phyloP scores from a whole-genome alignment of 2,113 vertebrate species.

The Typhlomys cinereus region DNA sequence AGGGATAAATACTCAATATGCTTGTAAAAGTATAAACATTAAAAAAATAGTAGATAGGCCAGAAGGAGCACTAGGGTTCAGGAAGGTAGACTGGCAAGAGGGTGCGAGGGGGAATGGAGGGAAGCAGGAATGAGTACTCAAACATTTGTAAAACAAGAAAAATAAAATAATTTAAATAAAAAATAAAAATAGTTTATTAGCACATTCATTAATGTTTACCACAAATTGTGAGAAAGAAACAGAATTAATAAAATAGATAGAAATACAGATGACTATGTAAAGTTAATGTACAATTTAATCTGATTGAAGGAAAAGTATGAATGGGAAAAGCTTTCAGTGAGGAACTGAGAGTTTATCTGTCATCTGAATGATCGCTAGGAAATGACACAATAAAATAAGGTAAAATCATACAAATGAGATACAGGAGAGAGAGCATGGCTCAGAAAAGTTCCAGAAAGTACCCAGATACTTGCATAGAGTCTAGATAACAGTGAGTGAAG shows the following conservation, averaged over 20 bases:
- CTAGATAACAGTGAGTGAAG: not conserved
- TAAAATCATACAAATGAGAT: not conserved
- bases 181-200: too few relatives aligned
- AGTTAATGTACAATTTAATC: not conserved
- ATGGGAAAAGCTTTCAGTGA: not conserved
- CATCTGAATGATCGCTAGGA: not conserved
- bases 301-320: not conserved
- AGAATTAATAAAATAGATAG: too few relatives aligned
- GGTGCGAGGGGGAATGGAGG: too few relatives aligned
- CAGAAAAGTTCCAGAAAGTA: not conserved
- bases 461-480: not conserved
- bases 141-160: too few relatives aligned
- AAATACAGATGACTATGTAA: not conserved
- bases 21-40: too few relatives aligned
- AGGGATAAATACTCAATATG: too few relatives aligned
- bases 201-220: too few relatives aligned
- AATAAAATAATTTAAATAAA: too few relatives aligned
- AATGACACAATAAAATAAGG: not conserved
- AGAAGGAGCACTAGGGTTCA: too few relatives aligned
- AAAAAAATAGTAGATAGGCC: too few relatives aligned
- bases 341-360: not conserved
- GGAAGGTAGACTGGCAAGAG: too few relatives aligned
- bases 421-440: not conserved
- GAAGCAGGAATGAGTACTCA: too few relatives aligned
- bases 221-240: constrained; percentile 21